A percentile compares a stretch with the other conserved stretches of the same genome.
These are phyloP conservation scores for Meiosimyza decipiens DNA, from an alignment of 2,888 invertebrate genomes.

Conservation along the genomic window DNA sequence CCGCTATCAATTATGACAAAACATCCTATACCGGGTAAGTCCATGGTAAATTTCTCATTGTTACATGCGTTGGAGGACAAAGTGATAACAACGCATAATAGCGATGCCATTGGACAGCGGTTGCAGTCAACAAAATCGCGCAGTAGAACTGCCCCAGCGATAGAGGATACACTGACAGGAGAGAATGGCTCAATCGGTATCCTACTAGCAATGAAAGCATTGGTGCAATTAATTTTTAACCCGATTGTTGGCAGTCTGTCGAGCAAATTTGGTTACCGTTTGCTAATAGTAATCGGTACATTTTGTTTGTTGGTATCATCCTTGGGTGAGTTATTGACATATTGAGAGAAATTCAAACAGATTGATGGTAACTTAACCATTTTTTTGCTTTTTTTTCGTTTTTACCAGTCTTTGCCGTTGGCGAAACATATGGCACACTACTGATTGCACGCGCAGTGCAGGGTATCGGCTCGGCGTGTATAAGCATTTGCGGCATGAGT, in stretches of 20 bases:
- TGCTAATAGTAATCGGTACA: conserved; percentile 77
- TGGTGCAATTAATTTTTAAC: conserved; percentile 82
- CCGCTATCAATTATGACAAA: conserved; percentile 59
- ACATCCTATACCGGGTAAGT: conserved; percentile 66
- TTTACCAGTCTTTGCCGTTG: conserved; percentile 78
- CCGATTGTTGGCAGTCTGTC: conserved; percentile 79
- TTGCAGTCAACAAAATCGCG: not conserved
- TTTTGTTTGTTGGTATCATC: conserved; percentile 76
- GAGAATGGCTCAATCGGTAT: conserved; percentile 78
- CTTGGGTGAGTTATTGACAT: conserved; percentile 70
- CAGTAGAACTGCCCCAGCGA: not conserved
- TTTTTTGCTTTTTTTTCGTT: conserved; percentile 25
- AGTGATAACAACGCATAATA: conserved; percentile 28
- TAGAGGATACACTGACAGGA: conserved; percentile 64
- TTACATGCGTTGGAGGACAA: conserved; percentile 45
- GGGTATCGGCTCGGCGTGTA: conserved; percentile 83
- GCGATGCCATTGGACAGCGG: conserved; percentile 20
- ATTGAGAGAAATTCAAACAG: not conserved
- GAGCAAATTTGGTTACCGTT: conserved; percentile 74
- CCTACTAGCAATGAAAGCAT: conserved; percentile 80
- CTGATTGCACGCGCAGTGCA: conserved; percentile 81
- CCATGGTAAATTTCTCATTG: conserved; percentile 62
- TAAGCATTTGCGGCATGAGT: conserved; percentile 84
- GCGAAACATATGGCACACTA: conserved; percentile 75
- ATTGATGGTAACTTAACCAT: not conserved